A percentile compares a stretch with the other conserved stretches of the same genome.
Conservation (phyloP, 2,888 invertebrate genomes). For the Sicus ferrugineus region DNA sequence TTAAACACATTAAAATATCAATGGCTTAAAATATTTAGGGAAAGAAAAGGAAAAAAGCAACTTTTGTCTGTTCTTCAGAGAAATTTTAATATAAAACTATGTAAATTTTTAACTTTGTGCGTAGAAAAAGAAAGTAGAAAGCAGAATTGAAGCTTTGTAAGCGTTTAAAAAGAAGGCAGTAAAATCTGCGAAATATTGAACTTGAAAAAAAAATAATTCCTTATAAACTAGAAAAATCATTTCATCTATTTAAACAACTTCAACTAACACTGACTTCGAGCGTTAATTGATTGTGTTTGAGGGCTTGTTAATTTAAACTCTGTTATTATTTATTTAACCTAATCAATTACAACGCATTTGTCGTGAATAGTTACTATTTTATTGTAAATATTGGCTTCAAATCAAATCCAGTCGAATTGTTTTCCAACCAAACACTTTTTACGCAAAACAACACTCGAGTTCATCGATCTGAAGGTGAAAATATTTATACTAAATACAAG, state of each 20-base stretch:
- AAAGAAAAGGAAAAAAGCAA: constrained; percentile 15
- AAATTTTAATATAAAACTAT: too few species aligned
- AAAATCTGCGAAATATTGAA: neutral
- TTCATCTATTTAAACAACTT: neutral
- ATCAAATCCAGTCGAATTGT: constrained; percentile 20
- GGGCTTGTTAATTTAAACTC: neutral
- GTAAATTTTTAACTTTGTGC: too few species aligned
- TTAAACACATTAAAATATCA: constrained; percentile 20
- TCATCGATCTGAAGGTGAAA: neutral
- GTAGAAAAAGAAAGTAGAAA: constrained; percentile 5
- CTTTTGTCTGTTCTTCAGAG: too few species aligned
- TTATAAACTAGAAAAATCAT: neutral
- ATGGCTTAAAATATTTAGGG: constrained; percentile 29
- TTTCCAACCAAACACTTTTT: constrained; percentile 26
- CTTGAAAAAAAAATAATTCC: neutral
- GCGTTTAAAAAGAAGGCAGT: neutral
- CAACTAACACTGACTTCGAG: neutral
- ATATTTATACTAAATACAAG: neutral
- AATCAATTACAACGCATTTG: neutral
- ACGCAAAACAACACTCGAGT: neutral
- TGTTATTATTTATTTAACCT: constrained; percentile 18
- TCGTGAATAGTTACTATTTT: neutral
- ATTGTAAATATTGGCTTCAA: constrained; percentile 25
- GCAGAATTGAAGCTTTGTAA: neutral
- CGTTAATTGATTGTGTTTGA: neutral